These are phyloP conservation scores for Lycodopsis pacificus DNA, from an alignment of 2,797 vertebrate genomes.

Conservation along the genomic window DNA sequence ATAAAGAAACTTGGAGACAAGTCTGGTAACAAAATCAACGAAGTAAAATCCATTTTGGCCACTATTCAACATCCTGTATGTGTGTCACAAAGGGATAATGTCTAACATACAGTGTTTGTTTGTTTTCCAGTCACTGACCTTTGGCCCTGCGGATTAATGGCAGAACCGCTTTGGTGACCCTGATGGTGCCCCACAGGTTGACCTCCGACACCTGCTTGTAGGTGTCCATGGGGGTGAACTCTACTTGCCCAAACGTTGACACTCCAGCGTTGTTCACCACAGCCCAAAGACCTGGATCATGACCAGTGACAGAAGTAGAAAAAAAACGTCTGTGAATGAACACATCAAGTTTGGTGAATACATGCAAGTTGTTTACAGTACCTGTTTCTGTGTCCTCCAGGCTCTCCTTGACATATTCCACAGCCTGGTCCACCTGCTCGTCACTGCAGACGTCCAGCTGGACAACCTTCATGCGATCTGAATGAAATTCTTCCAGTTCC, in stretches of 20 bases:
- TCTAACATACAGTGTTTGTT: background rate
- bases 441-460: constrained; percentile 93
- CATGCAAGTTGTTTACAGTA: background rate
- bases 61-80: constrained; percentile 3
- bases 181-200: constrained; percentile 91
- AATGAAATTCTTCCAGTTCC: constrained; percentile 84
- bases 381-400: constrained; percentile 84
- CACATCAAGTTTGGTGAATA: background rate
- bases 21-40: background rate
- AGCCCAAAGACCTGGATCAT: constrained; percentile 88
- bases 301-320: background rate
- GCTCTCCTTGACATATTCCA: constrained; percentile 80
- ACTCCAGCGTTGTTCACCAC: constrained; percentile 91
- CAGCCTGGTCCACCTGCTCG: constrained; percentile 84
- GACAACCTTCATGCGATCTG: constrained; percentile 88
- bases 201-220: constrained; percentile 89
- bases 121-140: constrained; percentile 76
- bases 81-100: background rate
- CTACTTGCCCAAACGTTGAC: constrained; percentile 89
- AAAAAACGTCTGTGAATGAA: background rate
- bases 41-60: background rate
- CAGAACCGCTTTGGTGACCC: constrained; percentile 91
- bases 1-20: background rate
- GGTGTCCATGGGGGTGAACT: constrained; percentile 88
- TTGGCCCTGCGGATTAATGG: constrained; percentile 88